Conservation (phyloP, 2,113 vertebrate species). For the Sminthopsis crassicaudata region DNA sequence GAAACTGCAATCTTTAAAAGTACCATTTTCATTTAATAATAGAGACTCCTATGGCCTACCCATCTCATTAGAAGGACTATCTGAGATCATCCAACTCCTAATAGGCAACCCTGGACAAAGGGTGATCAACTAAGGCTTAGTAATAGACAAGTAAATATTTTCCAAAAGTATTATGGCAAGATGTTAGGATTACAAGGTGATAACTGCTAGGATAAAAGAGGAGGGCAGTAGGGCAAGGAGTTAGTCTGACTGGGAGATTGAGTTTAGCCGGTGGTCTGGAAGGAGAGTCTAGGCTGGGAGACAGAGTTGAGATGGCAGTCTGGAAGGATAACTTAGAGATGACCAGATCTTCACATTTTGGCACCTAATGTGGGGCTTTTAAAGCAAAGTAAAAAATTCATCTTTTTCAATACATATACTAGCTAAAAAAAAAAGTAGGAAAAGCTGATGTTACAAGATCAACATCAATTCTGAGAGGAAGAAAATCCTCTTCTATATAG, state of each 20-base stretch:
- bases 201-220: no score
- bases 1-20: not conserved
- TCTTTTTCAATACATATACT: constrained; percentile 75
- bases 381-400: constrained; percentile 74
- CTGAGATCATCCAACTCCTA: not conserved
- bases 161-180: not conserved
- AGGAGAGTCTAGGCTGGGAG: no score
- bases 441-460: constrained; percentile 78
- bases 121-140: not conserved
- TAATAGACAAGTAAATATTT: not conserved
- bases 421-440: constrained; percentile 71
- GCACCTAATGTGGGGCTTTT: constrained; percentile 67
- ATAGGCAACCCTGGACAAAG: not conserved
- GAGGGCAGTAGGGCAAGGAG: no score
- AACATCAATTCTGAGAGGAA: constrained; percentile 68
- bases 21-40: not conserved
- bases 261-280: no score
- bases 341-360: no score
- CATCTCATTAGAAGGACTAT: not conserved
- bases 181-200: no score
- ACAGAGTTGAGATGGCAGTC: no score
- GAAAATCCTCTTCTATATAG: no score
- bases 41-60: not conserved
- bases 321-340: no score
- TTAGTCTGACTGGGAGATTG: no score